Base-by-base conservation (phyloP, 2,888 invertebrate species). In the Hyles lineata region DNA sequence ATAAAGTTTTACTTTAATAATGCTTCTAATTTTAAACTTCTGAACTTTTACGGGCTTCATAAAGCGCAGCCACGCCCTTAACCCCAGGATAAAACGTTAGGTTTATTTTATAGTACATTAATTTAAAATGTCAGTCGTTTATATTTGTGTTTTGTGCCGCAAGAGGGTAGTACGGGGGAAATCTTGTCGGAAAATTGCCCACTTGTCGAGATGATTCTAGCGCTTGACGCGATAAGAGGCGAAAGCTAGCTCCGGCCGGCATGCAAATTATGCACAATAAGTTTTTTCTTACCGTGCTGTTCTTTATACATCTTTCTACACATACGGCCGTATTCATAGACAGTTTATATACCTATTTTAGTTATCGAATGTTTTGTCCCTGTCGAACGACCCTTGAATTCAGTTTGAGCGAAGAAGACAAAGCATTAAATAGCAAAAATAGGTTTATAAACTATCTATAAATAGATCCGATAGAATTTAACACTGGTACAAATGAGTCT, bases 181-280 rank as follows among this genome's bases (percentile, higher is more conserved):
- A 67, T 50, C 67, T 67, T 67, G 50, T 50, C 43, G 15, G 67
- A 43, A 67, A 67, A 67, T 50, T 50, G 25, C 67, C 67, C 67
- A 15, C 67, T 67, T 50, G 21, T 17, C 67, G 50, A 23, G 67
- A 67, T 67, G 43, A 67, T 67, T 67, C 23, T 67, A 15, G 17
- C 67, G 43, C 50, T 67, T 67, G 17, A 15, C 50, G 50, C 23
- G 67, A 67, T 67, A 67, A 67, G 50, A 50, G 63, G 50, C 67
- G 67, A 50, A 50, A 50, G 23, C 19, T 11, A 35, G 21, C 43
- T 15, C 15, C 43, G 17, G 0, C 43, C 21, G 21, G 67, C n/a
- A 43, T 6, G 67, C 21, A 15, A 67, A 50, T 67, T 50, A 67
- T 67, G 67, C 23, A 23, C 21, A 32, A 43, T 63, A 67, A 7